Conservation (phyloP, 37 sponge, comb jelly and placozoan species). For the Petrosia ficiformis region DNA sequence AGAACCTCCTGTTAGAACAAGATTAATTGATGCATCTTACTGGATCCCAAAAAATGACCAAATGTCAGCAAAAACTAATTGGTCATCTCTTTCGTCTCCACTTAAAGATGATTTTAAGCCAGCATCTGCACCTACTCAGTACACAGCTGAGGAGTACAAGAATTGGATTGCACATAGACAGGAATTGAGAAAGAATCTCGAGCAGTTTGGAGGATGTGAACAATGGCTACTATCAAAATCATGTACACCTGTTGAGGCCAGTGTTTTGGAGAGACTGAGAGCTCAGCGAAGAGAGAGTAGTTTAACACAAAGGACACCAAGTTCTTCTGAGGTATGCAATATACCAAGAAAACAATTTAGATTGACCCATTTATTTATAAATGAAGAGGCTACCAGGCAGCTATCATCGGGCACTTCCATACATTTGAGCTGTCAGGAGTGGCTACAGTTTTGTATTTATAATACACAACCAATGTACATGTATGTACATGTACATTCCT, state of each 20-base stretch:
- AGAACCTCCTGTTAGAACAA: conserved; percentile 1
- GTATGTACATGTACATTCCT: no score
- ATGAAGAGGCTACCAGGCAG: no score
- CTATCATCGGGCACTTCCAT: no score
- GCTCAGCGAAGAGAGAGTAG: neutral
- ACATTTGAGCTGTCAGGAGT: no score
- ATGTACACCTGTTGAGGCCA: conserved; percentile 31
- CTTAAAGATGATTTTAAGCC: neutral
- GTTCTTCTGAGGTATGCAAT: neutral
- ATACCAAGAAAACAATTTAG: no score
- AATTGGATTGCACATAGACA: conserved; percentile 30
- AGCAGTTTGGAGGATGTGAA: conserved; percentile 27
- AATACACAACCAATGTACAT: no score
- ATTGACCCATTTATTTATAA: no score
- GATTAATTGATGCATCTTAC: conserved; percentile 39
- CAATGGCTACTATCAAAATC: conserved; percentile 48
- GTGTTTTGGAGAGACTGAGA: conserved; percentile 2
- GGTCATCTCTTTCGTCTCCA: neutral
- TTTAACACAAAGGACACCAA: neutral
- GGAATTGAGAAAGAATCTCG: conserved; percentile 16
- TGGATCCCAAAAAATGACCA: neutral
- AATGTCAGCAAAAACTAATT: neutral
- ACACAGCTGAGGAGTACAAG: conserved; percentile 18
- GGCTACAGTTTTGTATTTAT: no score
- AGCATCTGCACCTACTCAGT: neutral